These are phyloP conservation scores for Gavialis gangeticus DNA, from an alignment of 2,113 vertebrate species.

Conservation along the genomic window DNA sequence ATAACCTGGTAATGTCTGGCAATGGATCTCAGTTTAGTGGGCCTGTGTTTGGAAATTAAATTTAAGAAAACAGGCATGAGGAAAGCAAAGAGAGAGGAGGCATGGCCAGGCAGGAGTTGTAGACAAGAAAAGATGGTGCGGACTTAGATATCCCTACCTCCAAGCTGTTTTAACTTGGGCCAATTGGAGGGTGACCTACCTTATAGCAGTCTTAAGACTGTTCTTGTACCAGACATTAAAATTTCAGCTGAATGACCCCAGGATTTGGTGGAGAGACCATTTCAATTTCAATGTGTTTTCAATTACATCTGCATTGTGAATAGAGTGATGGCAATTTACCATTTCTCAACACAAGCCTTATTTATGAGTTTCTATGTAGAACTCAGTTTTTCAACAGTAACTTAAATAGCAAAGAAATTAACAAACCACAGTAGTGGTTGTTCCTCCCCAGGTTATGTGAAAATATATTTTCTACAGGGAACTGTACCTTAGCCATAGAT, in stretches of 20 bases:
- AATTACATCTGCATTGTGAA: not conserved
- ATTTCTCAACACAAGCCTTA: not conserved
- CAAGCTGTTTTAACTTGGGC: not conserved
- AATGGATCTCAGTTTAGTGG: no score
- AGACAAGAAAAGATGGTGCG: not conserved
- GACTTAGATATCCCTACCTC: not conserved
- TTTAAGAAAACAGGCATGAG: no score
- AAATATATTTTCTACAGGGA: constrained; percentile 42
- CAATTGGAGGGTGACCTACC: not conserved
- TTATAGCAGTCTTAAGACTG: not conserved
- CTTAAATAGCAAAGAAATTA: no score
- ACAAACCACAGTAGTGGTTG: no score
- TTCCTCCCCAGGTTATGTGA: not conserved
- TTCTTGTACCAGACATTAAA: not conserved
- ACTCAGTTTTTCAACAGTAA: not conserved
- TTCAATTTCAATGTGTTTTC: not conserved
- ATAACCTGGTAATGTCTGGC: no score
- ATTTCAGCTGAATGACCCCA: not conserved
- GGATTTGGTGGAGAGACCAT: not conserved
- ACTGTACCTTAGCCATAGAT: constrained; percentile 14
- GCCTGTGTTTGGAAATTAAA: no score
- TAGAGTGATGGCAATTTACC: not conserved
- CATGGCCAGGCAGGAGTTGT: no score
- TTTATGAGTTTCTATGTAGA: not conserved
- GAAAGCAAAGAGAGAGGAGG: not conserved